Conservation (phyloP, 2,888 invertebrate genomes). For the Tachystola acroxantha region DNA sequence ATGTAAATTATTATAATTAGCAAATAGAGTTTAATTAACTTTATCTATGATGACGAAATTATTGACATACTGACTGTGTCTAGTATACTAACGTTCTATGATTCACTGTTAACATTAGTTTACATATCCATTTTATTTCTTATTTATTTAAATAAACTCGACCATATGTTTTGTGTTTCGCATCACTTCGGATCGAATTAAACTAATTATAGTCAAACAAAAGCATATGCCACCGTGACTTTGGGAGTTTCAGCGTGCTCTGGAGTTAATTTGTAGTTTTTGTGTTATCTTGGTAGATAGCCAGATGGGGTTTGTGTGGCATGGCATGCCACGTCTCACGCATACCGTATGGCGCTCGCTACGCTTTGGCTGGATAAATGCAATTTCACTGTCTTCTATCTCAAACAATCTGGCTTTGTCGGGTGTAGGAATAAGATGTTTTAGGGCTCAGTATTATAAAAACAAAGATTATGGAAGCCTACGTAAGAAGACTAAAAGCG, state of each 20-base stretch:
- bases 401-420: constrained; percentile 40
- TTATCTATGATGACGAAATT: constrained; percentile 2
- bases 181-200: constrained; percentile 33
- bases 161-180: constrained; percentile 15
- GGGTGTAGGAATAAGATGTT: not conserved
- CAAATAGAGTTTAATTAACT: not conserved
- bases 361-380: constrained; percentile 24
- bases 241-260: constrained; percentile 24
- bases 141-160: not conserved
- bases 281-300: constrained; percentile 38
- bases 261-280: constrained; percentile 47
- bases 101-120: not conserved
- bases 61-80: constrained; percentile 4
- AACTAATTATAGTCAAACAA: constrained; percentile 48
- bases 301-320: constrained; percentile 43
- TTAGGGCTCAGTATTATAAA: too few species aligned
- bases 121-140: not conserved
- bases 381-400: constrained; percentile 61
- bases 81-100: not conserved
- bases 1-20: not conserved
- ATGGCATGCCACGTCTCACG: constrained; percentile 16
- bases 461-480: too few species aligned
- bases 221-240: constrained; percentile 68
- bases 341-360: constrained; percentile 52
- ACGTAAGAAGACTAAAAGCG: too few species aligned